Base-by-base conservation (phyloP, 2,888 invertebrate species). In the Anthrax anthrax region DNA sequence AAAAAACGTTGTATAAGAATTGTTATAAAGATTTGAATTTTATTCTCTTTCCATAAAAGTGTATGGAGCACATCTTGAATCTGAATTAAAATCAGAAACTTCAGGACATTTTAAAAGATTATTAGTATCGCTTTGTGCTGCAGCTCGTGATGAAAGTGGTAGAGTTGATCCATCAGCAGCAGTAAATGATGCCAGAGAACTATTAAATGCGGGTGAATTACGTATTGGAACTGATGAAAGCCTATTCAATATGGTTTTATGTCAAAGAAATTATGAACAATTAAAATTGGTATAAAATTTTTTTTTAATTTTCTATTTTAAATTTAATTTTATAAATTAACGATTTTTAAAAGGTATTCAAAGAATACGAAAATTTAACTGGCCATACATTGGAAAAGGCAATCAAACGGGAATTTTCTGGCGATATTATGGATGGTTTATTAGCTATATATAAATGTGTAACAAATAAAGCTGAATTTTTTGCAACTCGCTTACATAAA, bases 71-170 rank as follows among this genome's bases (percentile, higher is more conserved):
- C 75, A 81, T 36, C 71, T 94, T 55, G 92, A 94, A 60, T 77
- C 81, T 43, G 91, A 91, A 62, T 68, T 95, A 23, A 76, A 76
- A 52, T 80, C 82, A 43, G 96, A 96, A 64, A 94, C 94, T 2
- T 88, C 88, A 42, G 95, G 95, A 14, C 83, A 83, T 61, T 95
- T 96, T 71, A 84, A 86, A 65, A 77, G 92, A 46, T 72, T 96
- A 38, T 78, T 96, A 71, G 83, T 90, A 19, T 88, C 94, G 27
- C 66, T 91, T 16, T 83, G 83, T 58, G 80, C 81, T 62, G 82
- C 79, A 60, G 70, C 70, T 60, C 61, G 68, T 5, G 67, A 87
- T 62, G 95, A 95, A 69, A 80, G 80, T 54, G 79, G 80, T 60
- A 73, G 78, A 14, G 75, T 80, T 6, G 82, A 94, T 66, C 75